Evolutionary conservation across 2,113 vertebrate genomes (phyloP).

Genomic region (Amphilophus citrinellus): DNA sequence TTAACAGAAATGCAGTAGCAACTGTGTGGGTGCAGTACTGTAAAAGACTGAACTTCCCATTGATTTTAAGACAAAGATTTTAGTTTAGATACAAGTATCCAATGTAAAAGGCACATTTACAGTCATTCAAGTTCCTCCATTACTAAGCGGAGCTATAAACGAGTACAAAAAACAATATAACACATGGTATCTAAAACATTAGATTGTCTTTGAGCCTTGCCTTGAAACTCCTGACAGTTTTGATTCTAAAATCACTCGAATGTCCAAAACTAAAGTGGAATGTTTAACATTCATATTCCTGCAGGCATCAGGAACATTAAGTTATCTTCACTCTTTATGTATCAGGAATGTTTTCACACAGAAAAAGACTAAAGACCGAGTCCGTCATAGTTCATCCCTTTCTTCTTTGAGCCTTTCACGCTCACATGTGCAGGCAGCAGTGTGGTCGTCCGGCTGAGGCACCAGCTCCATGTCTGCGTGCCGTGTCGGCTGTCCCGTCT

Average conservation of each 20-base stretch:
- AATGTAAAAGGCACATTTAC: slow-evolving; percentile 18
- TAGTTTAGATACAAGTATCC: slow-evolving; percentile 1
- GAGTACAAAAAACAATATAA: slow-evolving; percentile 3
- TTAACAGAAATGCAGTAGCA: neutral
- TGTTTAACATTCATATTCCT: neutral
- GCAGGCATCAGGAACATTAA: neutral
- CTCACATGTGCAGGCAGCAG: slow-evolving; percentile 82
- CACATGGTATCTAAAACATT: neutral
- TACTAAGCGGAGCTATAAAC: neutral
- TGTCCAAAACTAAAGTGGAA: slow-evolving; percentile 11
- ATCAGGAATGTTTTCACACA: slow-evolving; percentile 15
- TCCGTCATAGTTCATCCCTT: slow-evolving; percentile 74
- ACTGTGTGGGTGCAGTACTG: neutral
- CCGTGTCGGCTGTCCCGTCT: slow-evolving; percentile 81
- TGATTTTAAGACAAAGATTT: slow-evolving; percentile 9
- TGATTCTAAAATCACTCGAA: neutral
- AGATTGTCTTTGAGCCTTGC: neutral
- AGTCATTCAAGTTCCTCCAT: neutral
- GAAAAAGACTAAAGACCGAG: neutral
- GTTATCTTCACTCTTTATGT: neutral
- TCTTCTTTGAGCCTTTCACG: slow-evolving; percentile 41
- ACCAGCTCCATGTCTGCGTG: slow-evolving; percentile 90
- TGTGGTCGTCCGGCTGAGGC: slow-evolving; percentile 84
- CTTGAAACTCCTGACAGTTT: neutral
- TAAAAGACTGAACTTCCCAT: neutral